These are phyloP conservation scores for Spodoptera exigua DNA, from an alignment of 2,888 invertebrate species.

Conservation along the genomic window DNA sequence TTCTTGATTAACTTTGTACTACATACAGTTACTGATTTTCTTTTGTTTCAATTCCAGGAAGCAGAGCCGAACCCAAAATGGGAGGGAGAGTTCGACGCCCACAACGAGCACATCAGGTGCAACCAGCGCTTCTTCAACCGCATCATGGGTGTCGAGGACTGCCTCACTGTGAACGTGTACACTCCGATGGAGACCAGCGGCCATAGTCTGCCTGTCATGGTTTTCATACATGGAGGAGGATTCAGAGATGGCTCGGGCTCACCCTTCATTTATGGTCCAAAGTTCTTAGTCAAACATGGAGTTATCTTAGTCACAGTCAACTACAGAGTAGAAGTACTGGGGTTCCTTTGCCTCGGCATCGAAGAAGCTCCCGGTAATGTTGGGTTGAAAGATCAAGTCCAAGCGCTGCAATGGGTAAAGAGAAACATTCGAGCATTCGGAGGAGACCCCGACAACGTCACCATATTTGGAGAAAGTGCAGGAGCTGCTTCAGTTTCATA, in stretches of 20 bases:
- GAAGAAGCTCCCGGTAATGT: conserved; percentile 82
- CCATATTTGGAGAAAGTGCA: conserved; percentile 85
- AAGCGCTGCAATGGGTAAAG: conserved; percentile 79
- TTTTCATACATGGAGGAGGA: conserved; percentile 84
- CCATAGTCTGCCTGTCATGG: conserved; percentile 77
- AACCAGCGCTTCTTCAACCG: conserved; percentile 73
- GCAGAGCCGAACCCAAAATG: conserved; percentile 71
- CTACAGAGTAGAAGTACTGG: conserved; percentile 81
- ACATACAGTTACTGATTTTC: neutral
- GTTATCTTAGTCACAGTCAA: conserved; percentile 82
- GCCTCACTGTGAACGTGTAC: conserved; percentile 80
- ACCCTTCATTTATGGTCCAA: conserved; percentile 79
- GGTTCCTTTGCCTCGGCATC: conserved; percentile 80
- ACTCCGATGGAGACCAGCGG: conserved; percentile 64
- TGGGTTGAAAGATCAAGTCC: conserved; percentile 83
- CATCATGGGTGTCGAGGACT: conserved; percentile 77
- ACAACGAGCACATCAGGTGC: conserved; percentile 77
- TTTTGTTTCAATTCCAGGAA: conserved; percentile 66
- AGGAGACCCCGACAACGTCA: conserved; percentile 80
- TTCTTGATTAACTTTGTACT: neutral
- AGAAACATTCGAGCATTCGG: conserved; percentile 78
- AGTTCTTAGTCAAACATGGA: conserved; percentile 74
- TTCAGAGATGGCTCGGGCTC: conserved; percentile 81
- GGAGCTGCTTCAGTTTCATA: conserved; percentile 80
- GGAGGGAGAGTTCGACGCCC: conserved; percentile 74